phyloP scores from a whole-genome alignment of 2,888 invertebrate genomes.

The Adineta ricciae region DNA sequence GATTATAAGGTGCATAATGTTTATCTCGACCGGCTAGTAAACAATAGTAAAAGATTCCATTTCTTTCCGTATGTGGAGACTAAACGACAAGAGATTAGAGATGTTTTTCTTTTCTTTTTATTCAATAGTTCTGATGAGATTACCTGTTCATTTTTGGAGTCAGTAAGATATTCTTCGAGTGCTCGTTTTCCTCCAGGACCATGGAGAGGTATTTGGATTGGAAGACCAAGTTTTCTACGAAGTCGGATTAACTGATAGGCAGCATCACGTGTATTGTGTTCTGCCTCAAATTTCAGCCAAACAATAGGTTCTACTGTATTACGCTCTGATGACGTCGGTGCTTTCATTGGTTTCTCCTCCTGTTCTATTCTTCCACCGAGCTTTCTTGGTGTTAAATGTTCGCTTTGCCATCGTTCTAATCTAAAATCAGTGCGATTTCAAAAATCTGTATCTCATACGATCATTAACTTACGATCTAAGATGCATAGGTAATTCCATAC shows the following conservation, averaged over 20 bases:
- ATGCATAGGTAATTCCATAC: neutral
- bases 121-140: too few relatives aligned
- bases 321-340: neutral
- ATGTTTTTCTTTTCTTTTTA: neutral
- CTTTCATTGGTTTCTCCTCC: neutral
- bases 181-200: conserved; percentile 23
- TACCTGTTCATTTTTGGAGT: neutral
- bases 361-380: neutral
- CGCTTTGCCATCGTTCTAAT: neutral
- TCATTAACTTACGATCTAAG: neutral
- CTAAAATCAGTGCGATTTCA: neutral
- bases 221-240: conserved; percentile 27
- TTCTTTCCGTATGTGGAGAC: neutral
- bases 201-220: conserved; percentile 24
- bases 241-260: conserved; percentile 23
- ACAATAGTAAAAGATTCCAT: conserved; percentile 14
- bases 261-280: conserved; percentile 22
- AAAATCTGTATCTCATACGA: neutral
- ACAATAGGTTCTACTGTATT: neutral
- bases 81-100: neutral
- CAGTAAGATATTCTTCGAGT: conserved; percentile 7
- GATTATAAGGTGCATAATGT: conserved; percentile 5
- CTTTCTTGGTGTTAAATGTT: neutral
- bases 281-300: conserved; percentile 11
- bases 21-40: conserved; percentile 18